Conservation (phyloP, 2,888 invertebrate species). For the Auanema sp. region DNA sequence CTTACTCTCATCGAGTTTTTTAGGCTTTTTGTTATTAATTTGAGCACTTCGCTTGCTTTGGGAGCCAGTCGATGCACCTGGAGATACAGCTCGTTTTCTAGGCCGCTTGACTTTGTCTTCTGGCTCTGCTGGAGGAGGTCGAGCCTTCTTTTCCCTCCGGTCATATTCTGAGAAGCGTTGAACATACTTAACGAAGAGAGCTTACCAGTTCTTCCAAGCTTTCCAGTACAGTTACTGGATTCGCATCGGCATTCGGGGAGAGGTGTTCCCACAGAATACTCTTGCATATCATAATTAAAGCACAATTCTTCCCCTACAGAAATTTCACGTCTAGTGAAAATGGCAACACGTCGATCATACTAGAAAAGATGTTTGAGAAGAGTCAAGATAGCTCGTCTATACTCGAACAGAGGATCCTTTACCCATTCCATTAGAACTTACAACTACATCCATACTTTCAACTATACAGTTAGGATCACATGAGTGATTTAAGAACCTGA, state of each 20-base stretch:
- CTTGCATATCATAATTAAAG: slow-evolving; percentile 18
- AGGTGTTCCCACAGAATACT: not conserved
- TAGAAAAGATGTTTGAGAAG: not conserved
- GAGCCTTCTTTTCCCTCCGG: no score
- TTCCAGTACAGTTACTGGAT: slow-evolving; percentile 11
- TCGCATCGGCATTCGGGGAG: slow-evolving; percentile 16
- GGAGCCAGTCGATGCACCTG: no score
- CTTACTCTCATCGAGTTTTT: no score
- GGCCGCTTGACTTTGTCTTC: no score
- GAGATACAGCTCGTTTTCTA: no score
- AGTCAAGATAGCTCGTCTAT: not conserved
- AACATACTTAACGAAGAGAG: not conserved
- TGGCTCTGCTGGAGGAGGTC: no score
- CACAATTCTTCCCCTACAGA: slow-evolving; percentile 16
- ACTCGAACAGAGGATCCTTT: slow-evolving; percentile 2
- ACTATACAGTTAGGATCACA: slow-evolving; percentile 21
- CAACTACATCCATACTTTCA: not conserved
- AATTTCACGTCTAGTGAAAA: slow-evolving; percentile 14
- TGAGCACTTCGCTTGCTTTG: no score
- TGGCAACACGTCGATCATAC: slow-evolving; percentile 10
- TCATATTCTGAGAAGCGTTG: no score
- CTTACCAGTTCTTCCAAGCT: slow-evolving; percentile 1
- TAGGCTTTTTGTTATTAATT: no score
- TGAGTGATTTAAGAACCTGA: slow-evolving; percentile 21
- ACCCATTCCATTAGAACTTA: not conserved